Evolutionary conservation across 2,797 vertebrate species (phyloP), one percentile per base, ranked within the genome.

Genomic region (Chrysocyon brachyurus): DNA sequence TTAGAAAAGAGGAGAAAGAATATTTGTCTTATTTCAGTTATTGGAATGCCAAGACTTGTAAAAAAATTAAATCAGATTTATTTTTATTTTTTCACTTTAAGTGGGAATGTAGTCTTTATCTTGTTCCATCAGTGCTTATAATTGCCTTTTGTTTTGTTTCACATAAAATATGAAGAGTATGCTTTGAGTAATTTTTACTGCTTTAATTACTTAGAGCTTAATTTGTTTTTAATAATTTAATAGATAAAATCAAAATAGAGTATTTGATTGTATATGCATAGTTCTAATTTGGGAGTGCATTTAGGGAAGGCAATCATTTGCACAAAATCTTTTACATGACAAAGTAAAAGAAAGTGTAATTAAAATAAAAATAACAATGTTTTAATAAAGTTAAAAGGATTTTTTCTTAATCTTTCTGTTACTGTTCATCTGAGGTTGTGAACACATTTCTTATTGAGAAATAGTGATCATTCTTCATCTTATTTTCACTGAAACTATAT

Each of bases 201-300:
- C 68, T 85, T 95, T 85, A 87, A 46, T 88, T 98, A 56, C 85
- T 68, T 85, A 98, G 86, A 68, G 26, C 40, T 86, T 97, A 73
- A 84, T 88, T 96, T 96, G 73, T 88, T 84, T 96, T 97, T 98
- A 98, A 96, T 98, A 97, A 98, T 96, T 96, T 93, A 98, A 87
- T 12, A 21, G 46, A 40, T 57, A n/a, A 96, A 97, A 78, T 96
- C 11, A 93, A 90, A 90, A 77, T 63, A 87, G 70, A 89, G 4
- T 31, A 77, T 85, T 96, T 97, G 73, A 77, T 96, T 90, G 21
- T 78, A n/a, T 87, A 70, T 46, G 14, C 5, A 21, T 66, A 12
- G 1, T 87, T 61, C 19, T 87, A 96, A 91, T 31, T 12, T 68
- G 72, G 75, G 56, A 97, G 56, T 92, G 26, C 82, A 81, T 81